A percentile compares a stretch with the other conserved stretches of the same genome.
These are phyloP conservation scores for Sylvia borin DNA, from an alignment of 2,797 vertebrate genomes.

Conservation along the genomic window DNA sequence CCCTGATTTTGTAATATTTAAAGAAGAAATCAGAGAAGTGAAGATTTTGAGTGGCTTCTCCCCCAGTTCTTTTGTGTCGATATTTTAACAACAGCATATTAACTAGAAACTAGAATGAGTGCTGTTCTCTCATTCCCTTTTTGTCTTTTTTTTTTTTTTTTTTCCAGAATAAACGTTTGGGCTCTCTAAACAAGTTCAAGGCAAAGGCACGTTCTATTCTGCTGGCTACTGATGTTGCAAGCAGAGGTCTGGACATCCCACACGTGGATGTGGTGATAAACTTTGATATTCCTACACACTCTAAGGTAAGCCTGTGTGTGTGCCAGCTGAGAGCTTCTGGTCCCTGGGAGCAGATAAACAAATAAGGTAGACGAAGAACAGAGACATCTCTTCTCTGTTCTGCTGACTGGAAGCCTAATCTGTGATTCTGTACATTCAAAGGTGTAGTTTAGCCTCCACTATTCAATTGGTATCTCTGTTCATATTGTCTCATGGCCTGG, in stretches of 20 bases:
- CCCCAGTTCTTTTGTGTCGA: not conserved
- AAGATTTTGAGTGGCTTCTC: not conserved
- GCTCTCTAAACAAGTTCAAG: conserved; percentile 96
- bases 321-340: conserved; percentile 35
- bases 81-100: not conserved
- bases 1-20: not conserved
- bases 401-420: not conserved
- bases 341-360: not conserved
- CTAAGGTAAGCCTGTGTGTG: conserved; percentile 85
- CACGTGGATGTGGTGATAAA: conserved; percentile 98
- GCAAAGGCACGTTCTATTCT: conserved; percentile 94
- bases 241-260: conserved; percentile 94
- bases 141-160: not conserved
- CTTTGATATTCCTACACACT: conserved; percentile 98
- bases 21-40: not conserved
- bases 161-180: conserved; percentile 91
- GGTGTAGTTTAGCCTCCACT: not conserved
- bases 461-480: not conserved
- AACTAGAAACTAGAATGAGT: not conserved
- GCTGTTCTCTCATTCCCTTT: not conserved
- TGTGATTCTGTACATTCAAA: not conserved
- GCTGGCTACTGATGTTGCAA: conserved; percentile 96
- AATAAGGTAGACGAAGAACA: not conserved
- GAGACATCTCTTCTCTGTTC: not conserved
- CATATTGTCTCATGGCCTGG: not conserved